Conservation (phyloP, 64 coral and sea anemone species). For the Dendrophyllia cribrosa region DNA sequence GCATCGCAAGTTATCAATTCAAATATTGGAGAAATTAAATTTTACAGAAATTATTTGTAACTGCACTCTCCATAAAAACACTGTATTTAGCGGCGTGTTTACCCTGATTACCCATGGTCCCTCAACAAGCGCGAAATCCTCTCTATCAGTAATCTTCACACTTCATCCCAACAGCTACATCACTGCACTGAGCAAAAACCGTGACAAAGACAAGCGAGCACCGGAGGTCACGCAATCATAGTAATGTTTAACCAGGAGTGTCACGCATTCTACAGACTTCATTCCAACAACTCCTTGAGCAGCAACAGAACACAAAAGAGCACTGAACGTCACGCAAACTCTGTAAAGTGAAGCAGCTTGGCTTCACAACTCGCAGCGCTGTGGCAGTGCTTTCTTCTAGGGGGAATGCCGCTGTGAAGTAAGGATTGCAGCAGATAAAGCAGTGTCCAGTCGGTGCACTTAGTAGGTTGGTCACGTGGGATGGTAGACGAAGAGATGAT, state of each 20-base stretch:
- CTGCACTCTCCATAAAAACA: too few species aligned
- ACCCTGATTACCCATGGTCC: too few species aligned
- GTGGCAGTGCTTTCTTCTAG: constrained; percentile 19
- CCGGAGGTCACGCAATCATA: not conserved
- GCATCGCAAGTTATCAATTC: too few species aligned
- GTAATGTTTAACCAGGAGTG: not conserved
- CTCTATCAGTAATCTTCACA: too few species aligned
- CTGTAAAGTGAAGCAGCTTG: not conserved
- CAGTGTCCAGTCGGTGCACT: constrained; percentile 42
- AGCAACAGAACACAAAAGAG: constrained; percentile 37
- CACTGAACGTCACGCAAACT: not conserved
- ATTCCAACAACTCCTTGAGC: constrained; percentile 42
- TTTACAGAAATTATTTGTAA: too few species aligned
- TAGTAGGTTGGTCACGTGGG: constrained; percentile 17
- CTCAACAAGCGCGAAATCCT: too few species aligned
- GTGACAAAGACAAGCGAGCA: too few species aligned
- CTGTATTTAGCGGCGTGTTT: too few species aligned
- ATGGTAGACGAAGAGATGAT: constrained; percentile 29
- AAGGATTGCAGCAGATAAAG: constrained; percentile 34
- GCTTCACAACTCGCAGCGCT: constrained; percentile 11
- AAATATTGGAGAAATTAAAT: too few species aligned
- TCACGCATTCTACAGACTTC: constrained; percentile 4
- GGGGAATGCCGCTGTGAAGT: constrained; percentile 50
- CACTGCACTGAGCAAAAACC: too few species aligned
- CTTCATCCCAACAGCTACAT: too few species aligned